A percentile compares a stretch with the other conserved stretches of the same genome.
phyloP scores from a whole-genome alignment of 92 coral and sea anemone genomes.

The Pocillopora meandrina region DNA sequence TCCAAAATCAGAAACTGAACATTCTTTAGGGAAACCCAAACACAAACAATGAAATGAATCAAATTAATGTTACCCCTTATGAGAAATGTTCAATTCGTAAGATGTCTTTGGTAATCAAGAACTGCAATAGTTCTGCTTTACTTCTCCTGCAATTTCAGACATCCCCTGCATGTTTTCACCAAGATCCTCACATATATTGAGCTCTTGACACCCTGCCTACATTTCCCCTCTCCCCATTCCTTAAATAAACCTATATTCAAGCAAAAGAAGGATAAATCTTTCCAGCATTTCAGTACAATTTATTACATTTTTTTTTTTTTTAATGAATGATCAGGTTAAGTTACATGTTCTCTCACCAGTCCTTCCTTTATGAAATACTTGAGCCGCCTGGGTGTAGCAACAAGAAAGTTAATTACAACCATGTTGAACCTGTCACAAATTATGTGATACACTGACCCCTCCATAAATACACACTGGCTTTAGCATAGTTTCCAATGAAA shows the following conservation, averaged over 20 bases:
- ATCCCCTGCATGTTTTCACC: no score
- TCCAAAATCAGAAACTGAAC: constrained; percentile 87
- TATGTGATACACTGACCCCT: constrained; percentile 83
- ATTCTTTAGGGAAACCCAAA: constrained; percentile 60
- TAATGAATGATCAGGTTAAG: background rate
- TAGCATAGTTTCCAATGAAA: constrained; percentile 69
- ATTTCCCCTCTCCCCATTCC: no score
- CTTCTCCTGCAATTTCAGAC: no score
- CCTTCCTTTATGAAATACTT: constrained; percentile 74
- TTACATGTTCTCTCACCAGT: constrained; percentile 51
- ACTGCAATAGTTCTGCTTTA: no score
- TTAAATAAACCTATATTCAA: background rate
- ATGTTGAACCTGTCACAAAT: constrained; percentile 59
- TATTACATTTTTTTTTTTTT: background rate
- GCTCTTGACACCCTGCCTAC: no score
- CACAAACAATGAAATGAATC: background rate
- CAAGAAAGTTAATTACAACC: constrained; percentile 95
- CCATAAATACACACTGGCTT: constrained; percentile 87
- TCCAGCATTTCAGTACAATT: background rate
- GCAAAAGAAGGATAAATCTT: no score
- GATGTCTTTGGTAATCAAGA: no score
- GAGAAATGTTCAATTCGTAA: no score
- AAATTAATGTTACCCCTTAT: background rate
- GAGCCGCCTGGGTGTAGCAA: constrained; percentile 93
- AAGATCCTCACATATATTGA: no score